A percentile compares a stretch with the other conserved stretches of the same genome.
These are phyloP conservation scores for Lordiphosa clarofinis DNA, from an alignment of 1,140 invertebrate genomes.

Conservation along the genomic window DNA sequence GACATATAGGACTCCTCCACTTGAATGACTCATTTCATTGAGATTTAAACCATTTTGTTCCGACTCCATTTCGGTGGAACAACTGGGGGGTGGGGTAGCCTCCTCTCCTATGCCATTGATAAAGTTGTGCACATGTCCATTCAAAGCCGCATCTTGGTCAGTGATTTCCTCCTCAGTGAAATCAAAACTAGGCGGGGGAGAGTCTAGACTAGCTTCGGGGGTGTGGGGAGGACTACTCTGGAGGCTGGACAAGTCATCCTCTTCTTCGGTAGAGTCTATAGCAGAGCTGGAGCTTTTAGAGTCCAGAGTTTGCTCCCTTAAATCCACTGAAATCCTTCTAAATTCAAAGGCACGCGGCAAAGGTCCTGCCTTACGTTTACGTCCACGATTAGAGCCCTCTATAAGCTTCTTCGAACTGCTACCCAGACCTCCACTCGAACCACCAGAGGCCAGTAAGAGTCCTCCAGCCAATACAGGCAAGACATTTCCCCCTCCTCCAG, in stretches of 20 bases:
- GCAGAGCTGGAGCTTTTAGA: conserved; percentile 72
- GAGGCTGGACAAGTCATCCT: conserved; percentile 20
- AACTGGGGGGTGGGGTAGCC: conserved; percentile 16
- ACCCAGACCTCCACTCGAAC: not conserved
- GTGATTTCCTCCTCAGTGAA: conserved; percentile 62
- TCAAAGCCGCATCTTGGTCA: conserved; percentile 63
- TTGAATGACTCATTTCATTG: not conserved
- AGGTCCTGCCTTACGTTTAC: conserved; percentile 90
- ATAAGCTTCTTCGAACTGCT: conserved; percentile 43
- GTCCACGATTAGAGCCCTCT: conserved; percentile 48
- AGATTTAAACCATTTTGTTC: not conserved
- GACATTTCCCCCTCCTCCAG: conserved; percentile 5
- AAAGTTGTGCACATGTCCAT: conserved; percentile 74
- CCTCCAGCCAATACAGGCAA: conserved; percentile 6
- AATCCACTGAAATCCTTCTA: conserved; percentile 79
- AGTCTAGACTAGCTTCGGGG: conserved; percentile 17
- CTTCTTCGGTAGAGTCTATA: conserved; percentile 27
- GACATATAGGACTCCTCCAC: conserved; percentile 44
- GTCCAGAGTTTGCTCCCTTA: not conserved
- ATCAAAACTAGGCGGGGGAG: conserved; percentile 51
- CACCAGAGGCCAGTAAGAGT: not conserved
- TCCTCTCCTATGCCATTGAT: conserved; percentile 77
- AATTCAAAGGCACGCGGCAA: conserved; percentile 87
- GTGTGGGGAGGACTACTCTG: not conserved
- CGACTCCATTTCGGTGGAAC: not conserved